Evolutionary conservation across 2,113 vertebrate species (phyloP).

Genomic region (Carassius auratus): DNA sequence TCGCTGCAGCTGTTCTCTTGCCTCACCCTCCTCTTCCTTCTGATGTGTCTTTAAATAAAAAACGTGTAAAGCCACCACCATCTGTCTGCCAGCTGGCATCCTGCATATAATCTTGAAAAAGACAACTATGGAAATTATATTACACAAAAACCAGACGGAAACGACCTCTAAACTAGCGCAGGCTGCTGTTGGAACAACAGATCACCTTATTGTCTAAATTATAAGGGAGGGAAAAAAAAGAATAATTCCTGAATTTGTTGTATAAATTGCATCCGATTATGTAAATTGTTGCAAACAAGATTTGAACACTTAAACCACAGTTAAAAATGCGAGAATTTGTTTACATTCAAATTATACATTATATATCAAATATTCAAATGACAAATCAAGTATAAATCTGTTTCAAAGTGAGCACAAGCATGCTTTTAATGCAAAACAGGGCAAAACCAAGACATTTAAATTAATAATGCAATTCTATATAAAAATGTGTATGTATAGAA

Average conservation of each 20-base stretch:
- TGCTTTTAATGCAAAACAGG: no score
- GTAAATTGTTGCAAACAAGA: not conserved
- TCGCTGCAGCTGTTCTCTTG: constrained; percentile 75
- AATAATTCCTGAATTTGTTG: not conserved
- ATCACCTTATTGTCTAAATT: constrained; percentile 73
- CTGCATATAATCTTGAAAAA: constrained; percentile 78
- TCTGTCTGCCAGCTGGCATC: constrained; percentile 83
- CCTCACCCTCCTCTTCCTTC: constrained; percentile 68
- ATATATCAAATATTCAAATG: not conserved
- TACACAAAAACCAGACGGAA: constrained; percentile 81
- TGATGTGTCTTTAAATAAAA: constrained; percentile 75
- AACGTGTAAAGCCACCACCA: constrained; percentile 78
- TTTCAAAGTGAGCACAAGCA: no score
- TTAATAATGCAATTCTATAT: no score
- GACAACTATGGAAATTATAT: constrained; percentile 81
- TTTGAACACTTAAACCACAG: not conserved
- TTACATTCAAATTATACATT: no score
- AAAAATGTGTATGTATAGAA: no score
- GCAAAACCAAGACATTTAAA: no score
- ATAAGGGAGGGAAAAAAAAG: constrained; percentile 53
- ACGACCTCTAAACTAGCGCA: constrained; percentile 75
- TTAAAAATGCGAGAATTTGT: not conserved
- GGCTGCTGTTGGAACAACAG: constrained; percentile 72
- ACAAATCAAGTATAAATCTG: not conserved
- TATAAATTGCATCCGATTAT: not conserved